phyloP scores from a whole-genome alignment of 2,888 invertebrate genomes.

The Sarcophaga variegata region DNA sequence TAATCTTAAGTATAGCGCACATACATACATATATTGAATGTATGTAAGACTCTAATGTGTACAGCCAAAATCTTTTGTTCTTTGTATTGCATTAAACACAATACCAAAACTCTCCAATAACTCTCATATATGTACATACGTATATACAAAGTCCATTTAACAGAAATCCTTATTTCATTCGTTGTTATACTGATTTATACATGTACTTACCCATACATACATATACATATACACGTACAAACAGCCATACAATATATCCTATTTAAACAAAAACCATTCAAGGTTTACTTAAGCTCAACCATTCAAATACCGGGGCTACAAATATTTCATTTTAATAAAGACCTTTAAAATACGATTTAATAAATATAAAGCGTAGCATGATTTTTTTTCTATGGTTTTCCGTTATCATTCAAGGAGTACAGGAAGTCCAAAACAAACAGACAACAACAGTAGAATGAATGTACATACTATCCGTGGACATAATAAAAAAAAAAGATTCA shows the following conservation, averaged over 20 bases:
- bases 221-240: not conserved
- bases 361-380: slow-evolving; percentile 13
- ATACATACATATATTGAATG: slow-evolving; percentile 47
- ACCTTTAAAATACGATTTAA: slow-evolving; percentile 65
- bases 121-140: not conserved
- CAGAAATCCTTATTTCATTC: not conserved
- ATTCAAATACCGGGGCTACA: not conserved
- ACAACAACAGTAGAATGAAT: not conserved
- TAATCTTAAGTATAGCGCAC: slow-evolving; percentile 45
- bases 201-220: not conserved
- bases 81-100: slow-evolving; percentile 43
- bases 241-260: slow-evolving; percentile 5
- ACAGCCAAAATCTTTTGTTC: slow-evolving; percentile 63
- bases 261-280: not conserved
- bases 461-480: slow-evolving; percentile 12
- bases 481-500: slow-evolving; percentile 13
- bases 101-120: not conserved
- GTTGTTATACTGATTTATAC: not conserved
- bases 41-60: slow-evolving; percentile 43
- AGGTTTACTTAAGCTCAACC: not conserved
- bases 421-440: slow-evolving; percentile 44
- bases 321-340: slow-evolving; percentile 68
- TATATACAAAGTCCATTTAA: slow-evolving; percentile 11
- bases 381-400: slow-evolving; percentile 10
- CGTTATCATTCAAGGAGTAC: slow-evolving; percentile 24